Evolutionary conservation across 1,140 invertebrate species (phyloP).

Genomic region (Bombus consobrinus): DNA sequence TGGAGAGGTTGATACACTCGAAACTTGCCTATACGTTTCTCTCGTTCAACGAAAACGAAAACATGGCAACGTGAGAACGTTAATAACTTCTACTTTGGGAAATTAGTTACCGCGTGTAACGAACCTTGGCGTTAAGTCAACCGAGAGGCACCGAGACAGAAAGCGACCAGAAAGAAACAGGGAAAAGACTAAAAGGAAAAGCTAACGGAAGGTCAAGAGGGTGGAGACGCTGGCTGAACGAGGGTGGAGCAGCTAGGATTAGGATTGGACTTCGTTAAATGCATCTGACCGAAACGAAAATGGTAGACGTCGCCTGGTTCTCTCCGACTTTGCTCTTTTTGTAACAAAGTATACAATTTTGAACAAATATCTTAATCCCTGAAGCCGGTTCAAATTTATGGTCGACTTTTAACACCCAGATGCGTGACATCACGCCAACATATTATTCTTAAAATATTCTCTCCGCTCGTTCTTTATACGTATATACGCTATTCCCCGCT

Average conservation of each 20-base stretch:
- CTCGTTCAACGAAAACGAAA: neutral
- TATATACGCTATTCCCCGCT: neutral
- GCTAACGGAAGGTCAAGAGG: constrained; percentile 38
- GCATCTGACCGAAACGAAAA: constrained; percentile 53
- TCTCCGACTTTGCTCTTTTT: neutral
- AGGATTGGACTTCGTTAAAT: constrained; percentile 48
- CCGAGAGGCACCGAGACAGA: neutral
- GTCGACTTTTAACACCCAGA: constrained; percentile 40
- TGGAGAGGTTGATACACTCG: neutral
- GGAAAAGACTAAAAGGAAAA: constrained; percentile 18
- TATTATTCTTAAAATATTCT: constrained; percentile 36
- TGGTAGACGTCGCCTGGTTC: constrained; percentile 32
- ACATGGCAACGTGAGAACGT: neutral
- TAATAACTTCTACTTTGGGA: neutral
- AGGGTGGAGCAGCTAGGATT: constrained; percentile 58
- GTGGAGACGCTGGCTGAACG: constrained; percentile 23
- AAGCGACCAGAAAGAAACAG: neutral
- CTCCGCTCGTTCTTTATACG: neutral
- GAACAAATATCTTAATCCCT: constrained; percentile 53
- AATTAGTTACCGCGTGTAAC: neutral
- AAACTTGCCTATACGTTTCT: accelerated
- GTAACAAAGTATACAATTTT: constrained; percentile 47
- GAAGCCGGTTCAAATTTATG: constrained; percentile 23
- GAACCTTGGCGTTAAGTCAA: neutral
- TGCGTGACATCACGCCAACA: constrained; percentile 38